Base-by-base conservation (phyloP, 2,888 invertebrate genomes). In the Pheosia gnoma region DNA sequence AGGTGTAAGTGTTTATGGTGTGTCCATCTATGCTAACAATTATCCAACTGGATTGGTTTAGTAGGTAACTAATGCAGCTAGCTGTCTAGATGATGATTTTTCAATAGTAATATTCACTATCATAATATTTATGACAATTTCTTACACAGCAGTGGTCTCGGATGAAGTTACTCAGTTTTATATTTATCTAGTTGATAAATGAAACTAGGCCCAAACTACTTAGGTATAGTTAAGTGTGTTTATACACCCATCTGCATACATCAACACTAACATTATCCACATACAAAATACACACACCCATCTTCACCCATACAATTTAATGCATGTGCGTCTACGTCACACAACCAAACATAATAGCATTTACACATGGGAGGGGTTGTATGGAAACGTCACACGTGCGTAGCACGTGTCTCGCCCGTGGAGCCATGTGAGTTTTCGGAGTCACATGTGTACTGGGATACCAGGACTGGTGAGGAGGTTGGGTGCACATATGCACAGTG, bases 391-490 rank as follows among this genome's bases (percentile, higher is more conserved):
- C 67, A 72, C 78, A 80, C 74, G 78, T 78, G 78, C 74, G 66
- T 60, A 70, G 61, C 72, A 78, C 75, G 79, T 84, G 86, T 84
- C 82, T 84, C 77, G 75, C 79, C 77, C 65, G 81, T 85, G 84
- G 79, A 82, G 82, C 82, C 90, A 90, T 93, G 90, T 90, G 92
- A 92, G 92, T 89, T 87, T 82, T 83, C 81, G 67, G 81, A 86
- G 85, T 88, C 91, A 92, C 90, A 88, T 87, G 88, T 91, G 89
- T 89, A 93, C 91, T 77, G 90, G 91, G 92, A 66, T 56, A 80
- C 57, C 87, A 90, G 81, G 78, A 74, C 9, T 55, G 13, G 25
- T 11, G 49, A 82, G 79, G 84, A 88, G 83, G 39, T 82, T 54
- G 60, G 41, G 60, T 68, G 67, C 80, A 85, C 83, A 83, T 86